Evolutionary conservation across 2,888 invertebrate species (phyloP), one percentile per base, ranked within the genome.

Genomic region (Girardia tigrina): DNA sequence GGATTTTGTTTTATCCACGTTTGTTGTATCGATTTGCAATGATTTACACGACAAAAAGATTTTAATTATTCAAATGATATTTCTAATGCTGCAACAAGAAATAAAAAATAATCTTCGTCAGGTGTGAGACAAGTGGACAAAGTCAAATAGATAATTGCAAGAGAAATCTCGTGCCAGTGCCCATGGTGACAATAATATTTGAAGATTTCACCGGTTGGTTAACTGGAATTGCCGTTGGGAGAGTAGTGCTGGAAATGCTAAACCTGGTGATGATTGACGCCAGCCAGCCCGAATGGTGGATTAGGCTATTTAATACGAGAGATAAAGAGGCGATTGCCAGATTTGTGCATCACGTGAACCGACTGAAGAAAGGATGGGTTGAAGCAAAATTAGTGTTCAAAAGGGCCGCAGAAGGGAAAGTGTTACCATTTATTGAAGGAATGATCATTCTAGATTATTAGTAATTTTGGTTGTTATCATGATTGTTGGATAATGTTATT

Each of bases 191-290:
- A 8, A 2, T 56, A 23, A n/a, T 56, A 8, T 16, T 56, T 56
- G 56, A 56, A n/a, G 56, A 56, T 56, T 56, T 56, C n/a, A 56
- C 56, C 23, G 56, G 56, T 20, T 56, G 56, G 56, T 56, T 56
- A 23, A 56, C 56, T 56, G 56, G 56, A 20, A 16, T 56, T 4
- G n/a, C 23, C 23, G 56, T 56, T 2, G 56, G 56, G 6, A n/a
- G 23, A 23, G 56, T 23, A 56, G 56, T 56, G n/a, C 23, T 56
- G 56, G n/a, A 56, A 6, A 56, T 56, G 56, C 23, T 56, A 23
- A 56, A 56, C 23, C n/a, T 56, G n/a, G 56, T 56, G 4, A 56
- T 56, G 56, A 56, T 56, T n/a, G 56, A 56, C 23, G 56, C 56
- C 56, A 56, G 23, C 4, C 56, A 56, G 23, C n/a, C 56, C 6